Evolutionary conservation across 1,140 invertebrate species (phyloP), one percentile per base, ranked within the genome.

Genomic region (Pogonomyrmex californicus): DNA sequence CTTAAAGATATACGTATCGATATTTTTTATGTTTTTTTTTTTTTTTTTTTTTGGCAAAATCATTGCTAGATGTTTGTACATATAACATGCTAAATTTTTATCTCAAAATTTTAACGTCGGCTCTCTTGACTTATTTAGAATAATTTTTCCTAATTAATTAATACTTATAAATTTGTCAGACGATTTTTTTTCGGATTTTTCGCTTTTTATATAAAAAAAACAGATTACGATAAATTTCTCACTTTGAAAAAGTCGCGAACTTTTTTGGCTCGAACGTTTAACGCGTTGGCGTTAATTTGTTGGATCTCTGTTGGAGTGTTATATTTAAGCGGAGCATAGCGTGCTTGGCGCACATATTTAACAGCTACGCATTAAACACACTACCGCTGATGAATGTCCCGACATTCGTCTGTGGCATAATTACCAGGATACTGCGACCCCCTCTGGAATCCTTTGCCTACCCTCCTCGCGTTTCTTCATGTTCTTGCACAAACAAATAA

Each of bases 201-300:
- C 30, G 12, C 6, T 70, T 70, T 56, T 10, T 23, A 14, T 79
- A n/a, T n/a, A n/a, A n/a, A 23, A 9, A n/a, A 65, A n/a, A 36
- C 38, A n/a, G 41, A 4, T 44, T 44, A 38, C 14, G 17, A 14
- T 41, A 49, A 49, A 12, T 63, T 38, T 76, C 23, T 30, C 30
- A 38, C 4, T 41, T 49, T 3, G 60, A 49, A 7, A 78, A 54
- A 81, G 4, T 56, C n/a, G 41, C 30, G n/a, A 47, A 6, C 1
- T 83, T 79, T 88, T 89, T 62, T 70, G 65, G 47, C 65, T 83
- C 30, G 65, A 60, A 87, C 85, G 71, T 90, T 93, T 92, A 92
- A 91, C 88, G 86, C 63, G 92, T 93, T 86, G 81, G 75, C 91
- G 91, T 93, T 93, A 92, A 93, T 93, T 93, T 92, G 91, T 91